Conservation (phyloP, 2,888 invertebrate species). For the Temnothorax unifasciatus region DNA sequence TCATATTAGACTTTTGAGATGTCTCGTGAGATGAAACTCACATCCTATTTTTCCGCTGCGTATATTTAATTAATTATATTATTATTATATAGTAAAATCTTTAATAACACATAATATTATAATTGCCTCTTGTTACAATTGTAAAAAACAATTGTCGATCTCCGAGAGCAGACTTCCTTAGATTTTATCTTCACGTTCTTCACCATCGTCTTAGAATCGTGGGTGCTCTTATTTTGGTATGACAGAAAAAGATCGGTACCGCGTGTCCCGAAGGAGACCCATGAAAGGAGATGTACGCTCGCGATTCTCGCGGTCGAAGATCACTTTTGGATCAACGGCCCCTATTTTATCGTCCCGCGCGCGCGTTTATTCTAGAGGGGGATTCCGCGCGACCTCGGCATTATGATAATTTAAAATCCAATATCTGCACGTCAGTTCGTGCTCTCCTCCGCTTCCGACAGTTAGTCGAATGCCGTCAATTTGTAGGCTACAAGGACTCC, state of each 20-base stretch:
- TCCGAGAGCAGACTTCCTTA: background rate
- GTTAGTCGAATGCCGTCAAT: constrained; percentile 42
- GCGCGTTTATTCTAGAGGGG: background rate
- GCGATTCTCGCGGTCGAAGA: background rate
- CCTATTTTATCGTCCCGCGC: background rate
- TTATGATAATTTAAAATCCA: constrained; percentile 71
- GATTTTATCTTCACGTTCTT: background rate
- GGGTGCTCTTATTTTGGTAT: background rate
- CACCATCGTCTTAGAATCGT: background rate
- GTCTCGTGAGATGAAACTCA: background rate
- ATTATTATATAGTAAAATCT: background rate
- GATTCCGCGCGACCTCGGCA: constrained; percentile 58
- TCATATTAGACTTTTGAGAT: background rate
- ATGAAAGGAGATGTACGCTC: background rate
- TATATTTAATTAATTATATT: background rate
- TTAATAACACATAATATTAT: background rate
- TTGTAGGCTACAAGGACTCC: constrained; percentile 54
- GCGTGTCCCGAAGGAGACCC: background rate
- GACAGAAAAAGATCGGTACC: background rate
- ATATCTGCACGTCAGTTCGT: constrained; percentile 43
- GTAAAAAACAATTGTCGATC: background rate
- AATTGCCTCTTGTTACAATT: background rate
- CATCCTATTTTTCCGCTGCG: background rate
- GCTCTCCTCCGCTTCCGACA: constrained; percentile 75
- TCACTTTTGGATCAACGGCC: constrained; percentile 25